A percentile compares a stretch with the other conserved stretches of the same genome.
phyloP scores from a whole-genome alignment of 2,888 invertebrate genomes.

The Acanthosepion pharaonis region DNA sequence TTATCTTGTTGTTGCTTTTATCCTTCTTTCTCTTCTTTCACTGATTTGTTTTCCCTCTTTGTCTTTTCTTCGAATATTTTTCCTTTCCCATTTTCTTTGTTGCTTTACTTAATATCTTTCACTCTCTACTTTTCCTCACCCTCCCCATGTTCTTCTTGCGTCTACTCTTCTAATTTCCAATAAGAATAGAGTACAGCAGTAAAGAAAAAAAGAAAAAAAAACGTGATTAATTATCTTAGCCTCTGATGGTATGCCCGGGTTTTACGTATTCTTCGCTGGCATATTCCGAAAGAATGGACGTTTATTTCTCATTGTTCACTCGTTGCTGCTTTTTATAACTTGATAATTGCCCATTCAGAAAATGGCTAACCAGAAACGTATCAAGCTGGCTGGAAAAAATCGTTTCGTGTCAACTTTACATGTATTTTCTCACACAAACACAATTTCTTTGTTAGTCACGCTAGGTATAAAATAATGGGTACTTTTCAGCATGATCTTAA shows the following conservation, averaged over 20 bases:
- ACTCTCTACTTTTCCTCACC: not conserved
- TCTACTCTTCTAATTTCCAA: not conserved
- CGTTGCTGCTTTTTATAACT: slow-evolving; percentile 20
- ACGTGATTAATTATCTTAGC: not conserved
- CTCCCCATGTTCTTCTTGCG: not conserved
- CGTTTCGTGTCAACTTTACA: not conserved
- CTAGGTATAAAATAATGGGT: not conserved
- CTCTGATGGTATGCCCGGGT: not conserved
- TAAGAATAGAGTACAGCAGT: not conserved
- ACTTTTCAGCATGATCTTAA: not conserved
- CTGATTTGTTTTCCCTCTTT: not conserved
- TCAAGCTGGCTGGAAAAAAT: not conserved
- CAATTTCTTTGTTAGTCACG: not conserved
- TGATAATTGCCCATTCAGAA: not conserved
- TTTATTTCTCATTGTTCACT: slow-evolving; percentile 9
- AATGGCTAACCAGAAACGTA: not conserved
- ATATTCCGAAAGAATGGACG: slow-evolving; percentile 20
- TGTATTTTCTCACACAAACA: not conserved
- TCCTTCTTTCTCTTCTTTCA: not conserved
- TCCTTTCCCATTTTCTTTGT: not conserved
- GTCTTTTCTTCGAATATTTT: not conserved
- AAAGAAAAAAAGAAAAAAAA: not conserved
- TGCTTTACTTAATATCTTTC: not conserved
- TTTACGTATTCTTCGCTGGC: not conserved
- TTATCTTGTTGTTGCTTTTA: not conserved